These are phyloP conservation scores for Drosophila nigricruria DNA, from an alignment of 2,888 invertebrate genomes.

Conservation along the genomic window DNA sequence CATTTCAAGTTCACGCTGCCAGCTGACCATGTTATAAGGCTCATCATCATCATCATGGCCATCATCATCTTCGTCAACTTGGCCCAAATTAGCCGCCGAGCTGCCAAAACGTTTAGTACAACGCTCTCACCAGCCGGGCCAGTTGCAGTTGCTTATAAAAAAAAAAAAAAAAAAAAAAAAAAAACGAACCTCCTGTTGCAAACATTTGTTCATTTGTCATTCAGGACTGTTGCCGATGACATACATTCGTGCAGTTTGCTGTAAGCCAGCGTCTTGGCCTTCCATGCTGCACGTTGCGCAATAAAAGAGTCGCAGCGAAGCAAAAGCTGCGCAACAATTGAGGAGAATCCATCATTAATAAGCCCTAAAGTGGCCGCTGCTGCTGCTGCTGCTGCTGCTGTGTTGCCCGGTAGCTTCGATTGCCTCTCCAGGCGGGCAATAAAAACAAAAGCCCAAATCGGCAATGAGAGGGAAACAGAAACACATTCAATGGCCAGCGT, in stretches of 20 bases:
- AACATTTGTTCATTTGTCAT: conserved; percentile 84
- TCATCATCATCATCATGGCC: conserved; percentile 31
- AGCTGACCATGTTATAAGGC: conserved; percentile 21
- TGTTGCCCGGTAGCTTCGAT: conserved; percentile 42
- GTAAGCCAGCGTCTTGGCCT: conserved; percentile 32
- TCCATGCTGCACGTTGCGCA: conserved; percentile 66
- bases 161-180: background rate
- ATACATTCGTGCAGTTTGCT: conserved; percentile 83
- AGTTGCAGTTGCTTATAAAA: conserved; percentile 10
- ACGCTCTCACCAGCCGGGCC: conserved; percentile 47
- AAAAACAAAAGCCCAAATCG: conserved; percentile 81
- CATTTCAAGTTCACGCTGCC: conserved; percentile 26
- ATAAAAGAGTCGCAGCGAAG: conserved; percentile 62
- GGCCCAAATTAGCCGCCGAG: conserved; percentile 77
- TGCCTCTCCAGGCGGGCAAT: conserved; percentile 72
- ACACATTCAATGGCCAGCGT: conserved; percentile 65
- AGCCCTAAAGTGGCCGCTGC: conserved; percentile 82
- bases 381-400: conserved; percentile 47
- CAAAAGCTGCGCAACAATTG: conserved; percentile 66
- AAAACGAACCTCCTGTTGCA: conserved; percentile 40
- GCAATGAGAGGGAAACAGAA: conserved; percentile 73
- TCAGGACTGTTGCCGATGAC: conserved; percentile 82
- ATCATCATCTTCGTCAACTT: conserved; percentile 45
- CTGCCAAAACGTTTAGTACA: conserved; percentile 79
- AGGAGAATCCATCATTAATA: conserved; percentile 82